phyloP scores from a whole-genome alignment of 2,113 vertebrate species.

The Odobenus rosmarus region DNA sequence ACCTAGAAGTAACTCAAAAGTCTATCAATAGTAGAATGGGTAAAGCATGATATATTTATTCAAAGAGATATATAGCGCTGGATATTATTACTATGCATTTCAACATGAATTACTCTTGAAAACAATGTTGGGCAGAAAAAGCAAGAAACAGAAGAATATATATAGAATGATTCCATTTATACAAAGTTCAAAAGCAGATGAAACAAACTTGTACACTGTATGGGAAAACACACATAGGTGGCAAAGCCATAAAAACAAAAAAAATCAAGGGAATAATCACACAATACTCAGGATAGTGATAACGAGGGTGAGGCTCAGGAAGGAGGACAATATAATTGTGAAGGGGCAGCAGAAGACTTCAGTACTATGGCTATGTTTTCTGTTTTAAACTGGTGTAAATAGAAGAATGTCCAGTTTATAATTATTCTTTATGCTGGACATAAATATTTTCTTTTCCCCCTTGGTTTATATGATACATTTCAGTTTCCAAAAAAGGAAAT shows the following conservation, averaged over 20 bases:
- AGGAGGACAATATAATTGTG: not conserved
- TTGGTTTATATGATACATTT: not conserved
- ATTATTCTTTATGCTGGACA: not conserved
- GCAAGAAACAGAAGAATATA: not conserved
- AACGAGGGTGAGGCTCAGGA: not conserved
- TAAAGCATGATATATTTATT: not conserved
- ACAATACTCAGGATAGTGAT: not conserved
- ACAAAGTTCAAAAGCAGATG: not conserved
- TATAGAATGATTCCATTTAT: not conserved
- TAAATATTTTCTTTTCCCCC: not conserved
- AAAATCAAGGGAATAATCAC: not conserved
- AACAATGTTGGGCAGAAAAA: not conserved
- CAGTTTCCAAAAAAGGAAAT: not conserved
- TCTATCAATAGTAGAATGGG: not conserved
- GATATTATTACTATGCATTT: not conserved
- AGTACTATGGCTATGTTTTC: not conserved
- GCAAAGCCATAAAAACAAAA: not conserved
- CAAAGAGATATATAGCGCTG: not conserved
- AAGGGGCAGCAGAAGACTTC: not conserved
- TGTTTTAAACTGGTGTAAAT: not conserved
- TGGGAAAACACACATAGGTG: not conserved
- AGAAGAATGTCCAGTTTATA: not conserved
- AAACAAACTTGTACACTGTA: not conserved
- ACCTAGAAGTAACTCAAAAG: not conserved
- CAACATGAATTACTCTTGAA: not conserved